Conservation (phyloP, 2,797 vertebrate genomes). For the Karalla daura region DNA sequence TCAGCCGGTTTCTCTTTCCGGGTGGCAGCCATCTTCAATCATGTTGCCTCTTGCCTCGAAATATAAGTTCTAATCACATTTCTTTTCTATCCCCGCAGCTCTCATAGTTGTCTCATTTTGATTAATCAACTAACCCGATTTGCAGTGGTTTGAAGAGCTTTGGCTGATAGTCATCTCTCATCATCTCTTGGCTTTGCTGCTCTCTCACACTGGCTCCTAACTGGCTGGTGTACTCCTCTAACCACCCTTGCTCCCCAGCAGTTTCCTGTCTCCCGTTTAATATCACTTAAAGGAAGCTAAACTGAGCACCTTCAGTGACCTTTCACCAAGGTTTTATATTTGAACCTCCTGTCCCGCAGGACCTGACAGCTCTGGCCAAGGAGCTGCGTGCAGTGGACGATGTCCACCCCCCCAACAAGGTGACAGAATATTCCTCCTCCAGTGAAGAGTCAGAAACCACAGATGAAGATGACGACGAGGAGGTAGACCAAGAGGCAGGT, state of each 20-base stretch:
- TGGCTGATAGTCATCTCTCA: conserved; percentile 39
- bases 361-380: conserved; percentile 95
- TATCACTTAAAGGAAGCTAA: conserved; percentile 3
- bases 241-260: conserved; percentile 60
- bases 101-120: conserved; percentile 31
- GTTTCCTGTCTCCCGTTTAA: conserved; percentile 56
- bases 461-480: conserved; percentile 97
- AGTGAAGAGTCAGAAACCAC: conserved; percentile 98
- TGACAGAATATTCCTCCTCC: conserved; percentile 97
- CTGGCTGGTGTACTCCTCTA: conserved; percentile 57
- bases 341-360: conserved; percentile 78
- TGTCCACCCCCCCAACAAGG: conserved; percentile 94
- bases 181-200: conserved; percentile 57
- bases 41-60: conserved; percentile 33
- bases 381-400: conserved; percentile 96
- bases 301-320: not conserved
- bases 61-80: conserved; percentile 42
- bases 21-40: conserved; percentile 39
- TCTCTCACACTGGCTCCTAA: conserved; percentile 63
- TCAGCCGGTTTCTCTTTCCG: conserved; percentile 37
- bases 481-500: conserved; percentile 94
- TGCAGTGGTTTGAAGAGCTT: conserved; percentile 43
- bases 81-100: conserved; percentile 66
- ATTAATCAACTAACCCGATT: conserved; percentile 69
- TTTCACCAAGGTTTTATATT: conserved; percentile 9